Base-by-base conservation (phyloP, 2,888 invertebrate genomes). In the Stomorhina lunata region DNA sequence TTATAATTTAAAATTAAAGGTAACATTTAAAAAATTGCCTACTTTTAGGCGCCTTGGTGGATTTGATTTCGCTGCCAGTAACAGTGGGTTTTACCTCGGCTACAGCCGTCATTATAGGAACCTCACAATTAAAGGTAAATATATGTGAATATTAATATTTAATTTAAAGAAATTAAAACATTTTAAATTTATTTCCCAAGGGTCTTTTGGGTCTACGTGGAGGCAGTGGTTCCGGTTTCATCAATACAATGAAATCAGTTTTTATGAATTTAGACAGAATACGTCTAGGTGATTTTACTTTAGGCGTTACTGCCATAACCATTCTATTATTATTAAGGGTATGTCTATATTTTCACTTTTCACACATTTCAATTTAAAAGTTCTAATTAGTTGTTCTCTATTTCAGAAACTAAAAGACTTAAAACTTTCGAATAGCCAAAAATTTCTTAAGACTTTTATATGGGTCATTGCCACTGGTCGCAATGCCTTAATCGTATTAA, bases 61-160 rank as follows among this genome's bases (percentile, higher is more conserved):
- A 97, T 90, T 96, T 97, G 88, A 97, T 97, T 88, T 97, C 97
- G 0, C 94, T 96, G 84, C 97, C 97, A 0, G 96, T 97, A 6
- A 96, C 96, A 0, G 96, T 96, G 12, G 96, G 96, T 0, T 98
- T 97, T 89, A 97, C 97, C 1, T 97, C 97, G 5, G 97, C 97
- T 0, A 97, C 97, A 0, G 97, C 97, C 37, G 95, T 98, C 45
- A 97, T 97, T 83, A 97, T 97, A 78, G 96, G 95, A 3, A 94
- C 95, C 15, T 96, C 97, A 0, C 97, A 97, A 90, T 90, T 97
- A 1, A 97, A 96, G 87, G 93, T 93, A 73, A n/a, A n/a, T n/a
- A n/a, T n/a, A n/a, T n/a, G n/a, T n/a, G n/a, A n/a, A n/a, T n/a
- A n/a, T n/a, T n/a, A n/a, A n/a, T n/a, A n/a, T n/a, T n/a, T n/a